Evolutionary conservation across 2,113 vertebrate species (phyloP).

Genomic region (Tragelaphus buxtoni): DNA sequence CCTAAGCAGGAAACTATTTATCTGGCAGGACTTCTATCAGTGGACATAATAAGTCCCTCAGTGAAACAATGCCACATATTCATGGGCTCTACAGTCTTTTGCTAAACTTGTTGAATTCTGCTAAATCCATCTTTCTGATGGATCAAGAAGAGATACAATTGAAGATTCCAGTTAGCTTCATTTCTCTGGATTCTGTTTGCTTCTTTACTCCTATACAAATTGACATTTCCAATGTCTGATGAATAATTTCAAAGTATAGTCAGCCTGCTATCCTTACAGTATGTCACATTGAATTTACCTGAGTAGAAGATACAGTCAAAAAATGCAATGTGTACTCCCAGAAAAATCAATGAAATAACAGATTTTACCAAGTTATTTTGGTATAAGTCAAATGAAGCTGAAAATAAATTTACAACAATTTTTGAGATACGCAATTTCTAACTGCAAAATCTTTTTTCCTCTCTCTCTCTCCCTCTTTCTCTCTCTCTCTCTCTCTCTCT

Average conservation of each 20-base stretch:
- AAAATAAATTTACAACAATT: background rate
- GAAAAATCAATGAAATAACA: background rate
- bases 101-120: background rate
- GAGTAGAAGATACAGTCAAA: background rate
- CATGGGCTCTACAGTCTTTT: background rate
- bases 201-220: background rate
- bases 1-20: constrained; percentile 32
- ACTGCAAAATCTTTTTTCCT: background rate
- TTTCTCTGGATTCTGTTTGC: background rate
- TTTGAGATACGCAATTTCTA: background rate
- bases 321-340: background rate
- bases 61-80: background rate
- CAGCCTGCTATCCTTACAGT: background rate
- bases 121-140: background rate
- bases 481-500: background rate
- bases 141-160: background rate
- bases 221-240: background rate
- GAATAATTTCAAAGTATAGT: background rate
- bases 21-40: constrained; percentile 26
- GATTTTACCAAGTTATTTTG: background rate
- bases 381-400: background rate
- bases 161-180: background rate
- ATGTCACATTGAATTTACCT: background rate
- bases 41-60: background rate
- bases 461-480: accelerated